Evolutionary conservation across 2,797 vertebrate genomes (phyloP), one percentile per base, ranked within the genome.

Genomic region (Melanotaenia maccullochi): DNA sequence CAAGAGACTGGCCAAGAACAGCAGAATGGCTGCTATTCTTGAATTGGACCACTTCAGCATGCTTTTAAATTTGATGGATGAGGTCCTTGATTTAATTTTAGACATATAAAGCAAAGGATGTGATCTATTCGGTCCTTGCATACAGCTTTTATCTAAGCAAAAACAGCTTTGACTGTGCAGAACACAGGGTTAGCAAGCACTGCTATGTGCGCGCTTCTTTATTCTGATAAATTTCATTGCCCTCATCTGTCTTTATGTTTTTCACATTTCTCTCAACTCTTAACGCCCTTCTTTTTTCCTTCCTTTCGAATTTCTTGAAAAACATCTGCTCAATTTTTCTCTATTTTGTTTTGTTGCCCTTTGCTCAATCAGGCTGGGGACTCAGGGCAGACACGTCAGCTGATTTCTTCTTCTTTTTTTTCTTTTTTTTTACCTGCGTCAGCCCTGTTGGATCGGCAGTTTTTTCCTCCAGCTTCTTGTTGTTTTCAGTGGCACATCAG

Each of bases 61-160:
- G 60, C 78, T 85, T 87, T 85, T 33, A 77, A 58, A 67, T 78
- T 75, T 73, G 52, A 68, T 9, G 9, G 60, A 76, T 79, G 44
- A 81, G 79, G 83, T 90, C 84, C 83, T 87, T 89, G 79, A 92
- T 89, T 86, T 49, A 76, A 84, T 87, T 80, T 85, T 82, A 83
- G 59, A 32, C 52, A 60, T 71, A 8, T 81, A 73, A 73, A 82
- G 73, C 65, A 78, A 84, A 80, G 79, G 76, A 86, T 75, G 65
- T 13, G 59, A 70, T 73, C 58, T 44, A 54, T 80, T 30, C 61
- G 42, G 54, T 79, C 30, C 36, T 22, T 66, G 12, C 24, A 72
- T 66, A 24, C 66, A 56, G 73, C 76, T 85, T 90, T 89, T 89
- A 89, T 86, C 67, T 84, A 42, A 67, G 77, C 68, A 71, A 42